Conservation (phyloP, 2,113 vertebrate species). For the Xerus inauris region DNA sequence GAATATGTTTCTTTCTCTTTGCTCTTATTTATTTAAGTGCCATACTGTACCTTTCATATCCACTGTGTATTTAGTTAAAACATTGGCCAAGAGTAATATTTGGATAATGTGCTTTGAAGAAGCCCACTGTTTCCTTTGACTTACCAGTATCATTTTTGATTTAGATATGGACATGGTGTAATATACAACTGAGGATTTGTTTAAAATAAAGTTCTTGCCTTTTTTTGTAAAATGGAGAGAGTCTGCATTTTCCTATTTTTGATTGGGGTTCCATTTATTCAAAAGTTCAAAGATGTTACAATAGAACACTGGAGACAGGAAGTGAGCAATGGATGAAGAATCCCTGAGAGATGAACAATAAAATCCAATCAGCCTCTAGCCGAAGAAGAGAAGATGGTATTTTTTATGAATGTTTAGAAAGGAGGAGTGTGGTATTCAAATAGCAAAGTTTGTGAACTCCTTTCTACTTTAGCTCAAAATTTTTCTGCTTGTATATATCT, state of each 20-base stretch:
- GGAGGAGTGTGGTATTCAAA: not conserved
- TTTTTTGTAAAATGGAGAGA: slow-evolving; percentile 78
- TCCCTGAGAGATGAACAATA: slow-evolving; percentile 39
- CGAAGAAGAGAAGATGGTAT: not conserved
- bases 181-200: slow-evolving; percentile 80
- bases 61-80: slow-evolving; percentile 85
- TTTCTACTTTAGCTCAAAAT: slow-evolving; percentile 17
- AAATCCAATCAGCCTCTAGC: not conserved
- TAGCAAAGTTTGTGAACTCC: not conserved
- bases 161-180: slow-evolving; percentile 83
- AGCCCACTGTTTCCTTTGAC: slow-evolving; percentile 81
- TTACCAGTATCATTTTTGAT: slow-evolving; percentile 72
- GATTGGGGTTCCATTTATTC: slow-evolving; percentile 11
- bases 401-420: slow-evolving; percentile 4
- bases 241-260: slow-evolving; percentile 60
- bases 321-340: not conserved
- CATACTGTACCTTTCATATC: slow-evolving; percentile 84
- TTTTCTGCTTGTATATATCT: slow-evolving; percentile 28
- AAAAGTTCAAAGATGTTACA: slow-evolving; percentile 26
- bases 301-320: not conserved
- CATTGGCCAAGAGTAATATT: slow-evolving; percentile 81
- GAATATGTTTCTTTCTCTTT: slow-evolving; percentile 84
- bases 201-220: slow-evolving; percentile 87
- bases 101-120: slow-evolving; percentile 84
- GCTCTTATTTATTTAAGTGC: slow-evolving; percentile 89